Conservation (phyloP, 1,140 invertebrate species). For the Sesamia nonagrioides region DNA sequence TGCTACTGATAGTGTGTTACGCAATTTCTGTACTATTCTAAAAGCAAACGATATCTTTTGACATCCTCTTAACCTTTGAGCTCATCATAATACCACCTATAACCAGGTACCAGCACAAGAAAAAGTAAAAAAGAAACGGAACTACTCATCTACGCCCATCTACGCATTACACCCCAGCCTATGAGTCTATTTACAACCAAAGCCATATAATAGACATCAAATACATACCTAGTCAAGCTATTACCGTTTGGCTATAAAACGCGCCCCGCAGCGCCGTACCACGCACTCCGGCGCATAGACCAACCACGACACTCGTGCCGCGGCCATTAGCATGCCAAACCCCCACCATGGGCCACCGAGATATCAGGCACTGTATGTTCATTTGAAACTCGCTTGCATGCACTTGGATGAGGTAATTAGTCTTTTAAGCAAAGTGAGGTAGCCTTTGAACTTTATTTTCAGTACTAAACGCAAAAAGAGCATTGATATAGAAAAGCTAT, state of each 20-base stretch:
- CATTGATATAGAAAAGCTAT: too few species aligned
- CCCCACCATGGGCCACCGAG: slow-evolving; percentile 2
- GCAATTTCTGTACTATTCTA: too few species aligned
- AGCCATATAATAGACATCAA: neutral
- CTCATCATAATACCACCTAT: too few species aligned
- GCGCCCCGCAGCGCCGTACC: neutral
- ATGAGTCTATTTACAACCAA: neutral
- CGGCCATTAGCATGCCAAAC: slow-evolving; percentile 10
- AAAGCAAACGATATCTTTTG: neutral
- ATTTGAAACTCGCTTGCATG: neutral
- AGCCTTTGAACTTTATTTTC: neutral
- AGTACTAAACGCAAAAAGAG: too few species aligned
- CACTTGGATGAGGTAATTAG: neutral
- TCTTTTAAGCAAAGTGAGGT: neutral
- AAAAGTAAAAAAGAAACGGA: neutral
- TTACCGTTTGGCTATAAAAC: slow-evolving; percentile 7
- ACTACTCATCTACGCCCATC: neutral
- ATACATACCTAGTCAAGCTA: neutral
- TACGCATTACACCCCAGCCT: neutral
- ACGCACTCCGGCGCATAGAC: neutral
- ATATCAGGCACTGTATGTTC: neutral
- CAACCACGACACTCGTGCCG: neutral
- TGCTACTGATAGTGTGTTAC: too few species aligned
- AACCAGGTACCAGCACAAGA: neutral
- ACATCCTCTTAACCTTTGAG: too few species aligned